Base-by-base conservation (phyloP, 1,140 invertebrate species). In the Drosophila neocordata region DNA sequence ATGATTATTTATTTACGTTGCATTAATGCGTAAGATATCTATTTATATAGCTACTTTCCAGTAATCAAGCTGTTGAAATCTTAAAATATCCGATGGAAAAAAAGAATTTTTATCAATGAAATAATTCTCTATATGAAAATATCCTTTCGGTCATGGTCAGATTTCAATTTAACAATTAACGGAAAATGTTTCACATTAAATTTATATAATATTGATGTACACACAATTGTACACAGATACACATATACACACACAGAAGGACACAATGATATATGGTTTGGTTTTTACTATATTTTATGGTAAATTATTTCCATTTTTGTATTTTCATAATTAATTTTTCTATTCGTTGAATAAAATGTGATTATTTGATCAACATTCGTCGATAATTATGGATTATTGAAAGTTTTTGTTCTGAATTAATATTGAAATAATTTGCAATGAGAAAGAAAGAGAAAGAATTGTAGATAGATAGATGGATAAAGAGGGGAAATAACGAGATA, bases 311-410 rank as follows among this genome's bases (percentile, higher is more conserved):
- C 57, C 67, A 78, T 85, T 82, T 76, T 74, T 72, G 78, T 82
- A 78, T 71, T 82, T 64, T 63, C 83, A 73, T 85, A 85, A 88
- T 85, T 85, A 87, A 85, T 85, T 87, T 85, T 52, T 72, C 41
- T 68, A 56, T 35, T 68, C 59, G 51, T 27, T 58, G 38, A 60
- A 67, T 67, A 69, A 82, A 85, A 76, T 74, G 83, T 78, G 82
- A 87, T 87, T 87, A 87, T 87, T 87, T 87, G 83, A 83, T 87
- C 79, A 88, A 83, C 79, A 69, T 78, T 78, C 65, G 79, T 75
- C 72, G 82, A 88, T 87, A 87, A 87, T 87, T 87, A 76, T 75
- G 79, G 83, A 78, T 88, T 87, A 87, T 87, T 88, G 82, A 87
- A 87, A 83, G 73, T 87, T 88, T 78, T 88, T 56, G 53, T 84